A percentile compares a stretch with the other conserved stretches of the same genome.
These are phyloP conservation scores for Esox lucius DNA, from an alignment of 2,797 vertebrate species.

Conservation along the genomic window DNA sequence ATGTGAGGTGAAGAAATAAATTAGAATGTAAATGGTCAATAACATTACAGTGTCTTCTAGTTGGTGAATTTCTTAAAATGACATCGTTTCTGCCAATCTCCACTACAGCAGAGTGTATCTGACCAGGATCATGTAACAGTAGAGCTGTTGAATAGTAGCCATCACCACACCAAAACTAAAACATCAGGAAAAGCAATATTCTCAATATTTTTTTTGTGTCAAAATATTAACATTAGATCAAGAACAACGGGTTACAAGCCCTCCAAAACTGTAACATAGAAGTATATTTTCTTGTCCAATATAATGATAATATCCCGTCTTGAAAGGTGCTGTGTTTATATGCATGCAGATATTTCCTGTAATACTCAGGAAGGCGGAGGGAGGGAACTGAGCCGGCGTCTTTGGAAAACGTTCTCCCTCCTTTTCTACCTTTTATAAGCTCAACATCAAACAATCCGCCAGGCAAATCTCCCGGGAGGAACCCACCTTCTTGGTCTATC, in stretches of 20 bases:
- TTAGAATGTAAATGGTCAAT: too few species aligned
- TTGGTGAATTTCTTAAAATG: too few species aligned
- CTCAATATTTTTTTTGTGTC: background rate
- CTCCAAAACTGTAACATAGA: conserved; percentile 3
- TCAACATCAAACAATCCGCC: conserved; percentile 43
- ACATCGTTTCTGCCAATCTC: too few species aligned
- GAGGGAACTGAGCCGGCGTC: conserved; percentile 16
- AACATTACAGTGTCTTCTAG: too few species aligned
- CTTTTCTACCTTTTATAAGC: conserved; percentile 33
- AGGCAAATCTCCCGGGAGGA: conserved; percentile 21
- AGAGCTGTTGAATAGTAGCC: background rate
- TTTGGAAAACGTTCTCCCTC: conserved; percentile 49
- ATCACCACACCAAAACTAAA: background rate
- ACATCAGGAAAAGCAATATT: conserved; percentile 5
- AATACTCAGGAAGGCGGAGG: conserved; percentile 15
- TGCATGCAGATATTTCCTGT: conserved; percentile 60
- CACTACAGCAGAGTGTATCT: too few species aligned
- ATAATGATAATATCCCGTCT: conserved; percentile 35
- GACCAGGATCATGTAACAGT: background rate
- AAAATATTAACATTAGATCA: conserved; percentile 1
- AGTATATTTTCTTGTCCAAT: conserved; percentile 40
- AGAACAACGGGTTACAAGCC: conserved; percentile 5
- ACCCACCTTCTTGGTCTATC: conserved; percentile 18
- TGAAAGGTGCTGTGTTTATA: conserved; percentile 54
- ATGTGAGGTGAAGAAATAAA: too few species aligned